These are phyloP conservation scores for Emmelina monodactyla DNA, from an alignment of 2,888 invertebrate genomes.

Conservation along the genomic window DNA sequence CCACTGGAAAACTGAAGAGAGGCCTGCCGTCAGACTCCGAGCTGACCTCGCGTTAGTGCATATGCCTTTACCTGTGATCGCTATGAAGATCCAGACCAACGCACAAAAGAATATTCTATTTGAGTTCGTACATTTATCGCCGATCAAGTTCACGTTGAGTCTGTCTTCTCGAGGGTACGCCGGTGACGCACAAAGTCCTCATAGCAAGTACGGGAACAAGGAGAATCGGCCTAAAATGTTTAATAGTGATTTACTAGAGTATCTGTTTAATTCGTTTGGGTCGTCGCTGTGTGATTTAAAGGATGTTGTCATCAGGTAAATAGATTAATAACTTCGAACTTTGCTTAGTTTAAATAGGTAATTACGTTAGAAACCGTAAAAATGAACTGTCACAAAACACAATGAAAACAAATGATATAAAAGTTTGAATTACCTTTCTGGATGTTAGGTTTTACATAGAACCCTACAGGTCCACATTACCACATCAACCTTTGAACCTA, in stretches of 20 bases:
- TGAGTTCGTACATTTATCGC: slow-evolving; percentile 67
- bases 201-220: slow-evolving; percentile 32
- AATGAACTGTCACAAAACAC: too few species aligned
- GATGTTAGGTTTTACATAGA: too few species aligned
- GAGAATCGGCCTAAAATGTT: slow-evolving; percentile 58
- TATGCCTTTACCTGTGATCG: slow-evolving; percentile 60
- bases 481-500: too few species aligned
- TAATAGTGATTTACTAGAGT: slow-evolving; percentile 68
- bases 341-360: too few species aligned
- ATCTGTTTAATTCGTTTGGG: slow-evolving; percentile 70
- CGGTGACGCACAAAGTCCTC: slow-evolving; percentile 32
- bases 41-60: slow-evolving; percentile 67
- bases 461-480: too few species aligned
- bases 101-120: slow-evolving; percentile 50
- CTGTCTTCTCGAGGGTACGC: slow-evolving; percentile 58
- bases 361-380: too few species aligned
- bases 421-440: too few species aligned
- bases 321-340: too few species aligned
- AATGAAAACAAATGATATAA: too few species aligned
- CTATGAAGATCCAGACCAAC: slow-evolving; percentile 42
- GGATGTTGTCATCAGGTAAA: slow-evolving; percentile 69
- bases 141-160: slow-evolving; percentile 68
- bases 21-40: slow-evolving; percentile 63
- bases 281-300: slow-evolving; percentile 71
- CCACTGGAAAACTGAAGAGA: slow-evolving; percentile 65